A percentile compares a stretch with the other conserved stretches of the same genome.
These are phyloP conservation scores for Nixonia krombeini DNA, from an alignment of 1,140 invertebrate species.

Conservation along the genomic window DNA sequence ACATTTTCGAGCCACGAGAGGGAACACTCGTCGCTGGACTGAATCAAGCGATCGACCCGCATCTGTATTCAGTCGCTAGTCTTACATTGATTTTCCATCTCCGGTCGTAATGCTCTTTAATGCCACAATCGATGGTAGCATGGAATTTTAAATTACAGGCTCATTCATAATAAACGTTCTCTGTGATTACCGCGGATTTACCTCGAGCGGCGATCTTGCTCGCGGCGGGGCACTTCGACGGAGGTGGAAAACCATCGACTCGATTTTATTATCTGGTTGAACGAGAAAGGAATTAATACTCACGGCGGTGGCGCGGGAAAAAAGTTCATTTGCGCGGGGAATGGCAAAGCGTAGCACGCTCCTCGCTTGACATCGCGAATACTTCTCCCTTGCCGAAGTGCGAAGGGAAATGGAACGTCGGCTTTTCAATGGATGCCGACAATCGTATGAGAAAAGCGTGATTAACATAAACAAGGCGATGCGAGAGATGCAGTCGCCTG, in stretches of 20 bases:
- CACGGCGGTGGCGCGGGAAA: constrained; percentile 4
- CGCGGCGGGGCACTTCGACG: constrained; percentile 9
- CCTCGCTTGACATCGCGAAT: constrained; percentile 18
- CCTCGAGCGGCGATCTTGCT: constrained; percentile 45
- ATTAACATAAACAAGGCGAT: no score
- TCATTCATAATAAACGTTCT: constrained; percentile 41
- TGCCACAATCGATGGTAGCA: constrained; percentile 7
- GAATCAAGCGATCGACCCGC: background rate
- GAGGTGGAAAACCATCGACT: constrained; percentile 1
- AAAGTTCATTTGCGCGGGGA: constrained; percentile 31
- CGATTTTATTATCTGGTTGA: constrained; percentile 38
- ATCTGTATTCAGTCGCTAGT: background rate
- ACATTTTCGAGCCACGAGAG: constrained; percentile 1
- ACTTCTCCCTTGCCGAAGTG: constrained; percentile 17
- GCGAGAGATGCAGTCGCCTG: no score
- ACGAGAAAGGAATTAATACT: constrained; percentile 37
- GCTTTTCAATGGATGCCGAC: no score
- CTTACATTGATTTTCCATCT: constrained; percentile 25
- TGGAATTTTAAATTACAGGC: constrained; percentile 42
- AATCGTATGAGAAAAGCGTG: no score
- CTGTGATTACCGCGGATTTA: constrained; percentile 34
- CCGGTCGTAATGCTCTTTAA: constrained; percentile 29
- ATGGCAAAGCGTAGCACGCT: constrained; percentile 29
- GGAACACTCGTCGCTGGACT: constrained; percentile 6
- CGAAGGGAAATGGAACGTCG: no score